phyloP scores from a whole-genome alignment of 1,140 invertebrate species.

The Hesperophylax magnus region DNA sequence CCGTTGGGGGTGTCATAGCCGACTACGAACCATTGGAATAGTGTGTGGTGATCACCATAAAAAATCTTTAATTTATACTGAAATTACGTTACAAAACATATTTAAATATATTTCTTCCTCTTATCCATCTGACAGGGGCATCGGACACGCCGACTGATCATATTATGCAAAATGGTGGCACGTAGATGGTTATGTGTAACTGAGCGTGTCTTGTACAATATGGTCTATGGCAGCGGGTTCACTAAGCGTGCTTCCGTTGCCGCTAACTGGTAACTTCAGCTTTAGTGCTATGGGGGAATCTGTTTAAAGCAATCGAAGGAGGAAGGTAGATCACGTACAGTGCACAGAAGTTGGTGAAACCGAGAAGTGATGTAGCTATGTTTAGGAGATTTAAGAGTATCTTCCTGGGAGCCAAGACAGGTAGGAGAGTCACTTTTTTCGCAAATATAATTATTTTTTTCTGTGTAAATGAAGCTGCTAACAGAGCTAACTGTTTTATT shows the following conservation, averaged over 20 bases:
- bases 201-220: slow-evolving; percentile 19
- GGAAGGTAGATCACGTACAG: not conserved
- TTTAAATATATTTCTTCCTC: too few species aligned
- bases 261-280: not conserved
- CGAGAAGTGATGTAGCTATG: not conserved
- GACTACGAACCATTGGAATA: not conserved
- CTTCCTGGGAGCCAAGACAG: slow-evolving; percentile 25
- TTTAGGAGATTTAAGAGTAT: not conserved
- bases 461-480: not conserved
- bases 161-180: not conserved
- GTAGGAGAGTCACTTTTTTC: not conserved
- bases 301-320: not conserved
- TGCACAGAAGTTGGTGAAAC: not conserved
- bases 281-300: not conserved
- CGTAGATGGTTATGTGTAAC: not conserved
- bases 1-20: not conserved
- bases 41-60: not conserved
- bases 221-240: not conserved
- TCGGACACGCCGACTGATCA: not conserved
- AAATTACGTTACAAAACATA: too few species aligned
- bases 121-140: not conserved
- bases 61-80: not conserved
- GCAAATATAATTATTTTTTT: not conserved
- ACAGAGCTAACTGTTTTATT: not conserved
- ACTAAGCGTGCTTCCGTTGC: not conserved